These are phyloP conservation scores for Margaritifera margaritifera DNA, from an alignment of 2,888 invertebrate species.

Conservation along the genomic window DNA sequence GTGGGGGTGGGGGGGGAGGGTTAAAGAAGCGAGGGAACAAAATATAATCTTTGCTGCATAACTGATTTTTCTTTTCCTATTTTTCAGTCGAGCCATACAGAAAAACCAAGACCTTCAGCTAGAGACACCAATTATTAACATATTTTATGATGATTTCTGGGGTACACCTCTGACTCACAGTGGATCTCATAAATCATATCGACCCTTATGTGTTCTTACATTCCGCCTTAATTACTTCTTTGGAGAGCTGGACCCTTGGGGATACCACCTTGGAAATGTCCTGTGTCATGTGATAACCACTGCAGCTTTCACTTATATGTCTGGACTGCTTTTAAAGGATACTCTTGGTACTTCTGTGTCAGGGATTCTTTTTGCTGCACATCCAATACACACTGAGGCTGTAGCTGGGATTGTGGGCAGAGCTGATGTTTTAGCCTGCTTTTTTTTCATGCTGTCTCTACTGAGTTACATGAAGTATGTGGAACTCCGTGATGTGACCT, in stretches of 20 bases:
- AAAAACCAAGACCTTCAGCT: slow-evolving; percentile 94
- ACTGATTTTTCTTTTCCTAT: slow-evolving; percentile 21
- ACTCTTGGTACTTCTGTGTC: slow-evolving; percentile 79
- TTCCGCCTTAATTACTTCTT: slow-evolving; percentile 89
- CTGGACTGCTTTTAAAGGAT: slow-evolving; percentile 74
- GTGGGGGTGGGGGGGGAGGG: too few species aligned
- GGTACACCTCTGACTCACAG: slow-evolving; percentile 93
- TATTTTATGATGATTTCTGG: slow-evolving; percentile 97
- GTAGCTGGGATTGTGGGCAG: slow-evolving; percentile 92
- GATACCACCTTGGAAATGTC: slow-evolving; percentile 90
- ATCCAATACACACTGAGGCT: slow-evolving; percentile 97
- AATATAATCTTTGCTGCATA: not conserved
- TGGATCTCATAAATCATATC: slow-evolving; percentile 97
- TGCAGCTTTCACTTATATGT: slow-evolving; percentile 85
- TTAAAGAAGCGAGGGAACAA: not conserved
- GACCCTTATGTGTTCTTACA: slow-evolving; percentile 91
- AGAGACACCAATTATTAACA: slow-evolving; percentile 82
- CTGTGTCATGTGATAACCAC: slow-evolving; percentile 90
- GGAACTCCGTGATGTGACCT: slow-evolving; percentile 35
- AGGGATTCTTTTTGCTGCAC: slow-evolving; percentile 91
- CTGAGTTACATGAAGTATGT: slow-evolving; percentile 81
- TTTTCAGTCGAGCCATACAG: slow-evolving; percentile 91
- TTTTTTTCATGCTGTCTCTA: slow-evolving; percentile 91
- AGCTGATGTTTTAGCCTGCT: slow-evolving; percentile 93
- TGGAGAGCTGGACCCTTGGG: slow-evolving; percentile 75